These are phyloP conservation scores for Oceanodroma leucorhoa DNA, from an alignment of 2,797 vertebrate species.

Conservation along the genomic window DNA sequence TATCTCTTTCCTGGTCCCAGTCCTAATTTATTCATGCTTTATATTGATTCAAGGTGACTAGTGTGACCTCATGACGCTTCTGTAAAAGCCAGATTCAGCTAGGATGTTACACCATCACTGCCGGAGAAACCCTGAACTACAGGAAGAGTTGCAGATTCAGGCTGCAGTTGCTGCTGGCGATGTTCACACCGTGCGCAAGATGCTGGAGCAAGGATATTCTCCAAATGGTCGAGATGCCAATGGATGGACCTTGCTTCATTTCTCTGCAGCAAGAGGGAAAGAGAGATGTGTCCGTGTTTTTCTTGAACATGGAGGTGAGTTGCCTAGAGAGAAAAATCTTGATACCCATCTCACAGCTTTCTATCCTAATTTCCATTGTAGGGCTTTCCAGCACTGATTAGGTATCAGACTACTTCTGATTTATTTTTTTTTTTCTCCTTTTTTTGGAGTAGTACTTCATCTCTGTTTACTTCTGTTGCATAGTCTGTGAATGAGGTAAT, in stretches of 20 bases:
- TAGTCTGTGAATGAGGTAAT: not conserved
- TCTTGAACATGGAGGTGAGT: conserved; percentile 96
- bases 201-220: conserved; percentile 97
- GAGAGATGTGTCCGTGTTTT: conserved; percentile 97
- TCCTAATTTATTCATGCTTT: conserved; percentile 19
- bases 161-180: conserved; percentile 95
- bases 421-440: not conserved
- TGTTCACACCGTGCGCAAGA: conserved; percentile 94
- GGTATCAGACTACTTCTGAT: not conserved
- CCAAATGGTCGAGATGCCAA: conserved; percentile 96
- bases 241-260: conserved; percentile 97
- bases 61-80: conserved; percentile 78
- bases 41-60: conserved; percentile 56
- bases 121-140: conserved; percentile 95
- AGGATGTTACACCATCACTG: conserved; percentile 99
- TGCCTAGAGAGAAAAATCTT: not conserved
- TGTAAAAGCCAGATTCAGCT: conserved; percentile 80
- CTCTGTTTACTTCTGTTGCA: not conserved
- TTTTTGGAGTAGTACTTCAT: not conserved
- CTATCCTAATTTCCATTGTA: not conserved
- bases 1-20: not conserved
- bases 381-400: not conserved
- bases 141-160: conserved; percentile 99
- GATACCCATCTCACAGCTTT: not conserved
- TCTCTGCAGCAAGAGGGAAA: conserved; percentile 95